These are phyloP conservation scores for Limonius californicus DNA, from an alignment of 1,140 invertebrate species.

Conservation along the genomic window DNA sequence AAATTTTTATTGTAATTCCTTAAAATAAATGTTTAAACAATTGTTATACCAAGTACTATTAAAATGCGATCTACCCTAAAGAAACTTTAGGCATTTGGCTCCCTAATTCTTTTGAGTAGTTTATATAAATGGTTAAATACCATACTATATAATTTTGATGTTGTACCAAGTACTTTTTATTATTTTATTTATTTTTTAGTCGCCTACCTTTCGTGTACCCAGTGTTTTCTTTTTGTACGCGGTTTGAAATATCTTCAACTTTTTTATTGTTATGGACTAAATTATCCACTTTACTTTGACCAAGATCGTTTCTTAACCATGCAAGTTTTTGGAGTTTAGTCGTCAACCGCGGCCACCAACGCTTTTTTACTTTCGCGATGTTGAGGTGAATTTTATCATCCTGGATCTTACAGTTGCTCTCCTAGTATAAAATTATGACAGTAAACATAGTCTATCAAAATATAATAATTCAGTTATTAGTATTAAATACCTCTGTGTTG, in stretches of 20 bases:
- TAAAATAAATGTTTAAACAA: no score
- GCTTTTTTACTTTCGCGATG: constrained; percentile 63
- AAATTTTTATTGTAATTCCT: no score
- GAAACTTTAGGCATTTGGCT: no score
- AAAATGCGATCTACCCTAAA: no score
- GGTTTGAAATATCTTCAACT: constrained; percentile 65
- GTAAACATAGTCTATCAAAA: no score
- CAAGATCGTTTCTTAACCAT: constrained; percentile 91
- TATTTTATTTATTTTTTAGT: no score
- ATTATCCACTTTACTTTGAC: constrained; percentile 73
- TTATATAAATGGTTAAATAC: no score
- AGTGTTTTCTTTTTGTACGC: constrained; percentile 72
- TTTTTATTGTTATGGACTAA: constrained; percentile 56
- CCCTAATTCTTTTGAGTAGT: no score
- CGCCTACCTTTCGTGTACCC: constrained; percentile 77
- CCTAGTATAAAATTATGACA: constrained; percentile 40
- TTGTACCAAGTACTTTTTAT: no score
- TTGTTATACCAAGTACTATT: no score
- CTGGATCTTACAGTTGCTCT: constrained; percentile 56
- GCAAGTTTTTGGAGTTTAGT: constrained; percentile 74
- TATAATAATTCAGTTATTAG: no score
- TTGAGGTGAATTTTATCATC: constrained; percentile 75
- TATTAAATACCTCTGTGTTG: constrained; percentile 62
- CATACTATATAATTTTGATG: no score
- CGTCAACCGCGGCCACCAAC: constrained; percentile 81